A percentile compares a stretch with the other conserved stretches of the same genome.
Evolutionary conservation across 2,888 invertebrate genomes (phyloP).

Genomic region (Stramonita haemastoma): DNA sequence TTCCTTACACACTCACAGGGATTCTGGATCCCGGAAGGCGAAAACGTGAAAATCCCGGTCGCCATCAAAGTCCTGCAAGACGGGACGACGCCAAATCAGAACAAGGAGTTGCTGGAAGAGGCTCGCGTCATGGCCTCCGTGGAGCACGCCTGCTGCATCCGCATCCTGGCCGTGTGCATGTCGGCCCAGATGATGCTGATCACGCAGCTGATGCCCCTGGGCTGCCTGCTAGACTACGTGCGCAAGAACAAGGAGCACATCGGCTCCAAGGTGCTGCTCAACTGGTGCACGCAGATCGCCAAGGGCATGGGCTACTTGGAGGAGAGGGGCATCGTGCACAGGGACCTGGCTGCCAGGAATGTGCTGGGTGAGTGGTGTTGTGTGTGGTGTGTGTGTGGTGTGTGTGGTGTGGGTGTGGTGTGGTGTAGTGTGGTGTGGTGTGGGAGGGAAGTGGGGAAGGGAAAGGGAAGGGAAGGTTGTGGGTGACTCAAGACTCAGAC

Average conservation of each 20-base stretch:
- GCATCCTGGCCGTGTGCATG: constrained; percentile 96
- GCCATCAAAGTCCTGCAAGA: constrained; percentile 97
- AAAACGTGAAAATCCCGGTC: constrained; percentile 86
- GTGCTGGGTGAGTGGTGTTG: constrained; percentile 82
- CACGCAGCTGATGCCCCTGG: constrained; percentile 97
- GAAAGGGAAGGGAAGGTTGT: too few relatives aligned
- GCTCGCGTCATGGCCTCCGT: constrained; percentile 99
- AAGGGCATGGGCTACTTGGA: constrained; percentile 95
- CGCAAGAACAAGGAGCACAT: constrained; percentile 93
- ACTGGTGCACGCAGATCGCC: constrained; percentile 99
- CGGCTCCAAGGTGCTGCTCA: constrained; percentile 94
- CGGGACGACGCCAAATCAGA: constrained; percentile 84
- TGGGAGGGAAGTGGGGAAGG: too few relatives aligned
- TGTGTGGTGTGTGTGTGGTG: background rate
- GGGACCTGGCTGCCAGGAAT: constrained; percentile 97
- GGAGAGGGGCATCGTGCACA: constrained; percentile 94
- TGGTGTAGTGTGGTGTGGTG: background rate
- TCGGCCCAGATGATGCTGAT: constrained; percentile 98
- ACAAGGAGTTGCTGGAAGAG: constrained; percentile 96
- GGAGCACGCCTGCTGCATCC: constrained; percentile 95
- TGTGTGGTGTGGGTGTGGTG: background rate
- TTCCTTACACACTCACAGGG: constrained; percentile 59
- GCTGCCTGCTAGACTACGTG: constrained; percentile 96
- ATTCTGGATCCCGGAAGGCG: constrained; percentile 75
- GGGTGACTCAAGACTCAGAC: too few relatives aligned